Percentiles rank a stretch among this genome's conserved stretches.
Conservation (phyloP, 2,888 invertebrate genomes). For the Omphaloscelis lunosa region DNA sequence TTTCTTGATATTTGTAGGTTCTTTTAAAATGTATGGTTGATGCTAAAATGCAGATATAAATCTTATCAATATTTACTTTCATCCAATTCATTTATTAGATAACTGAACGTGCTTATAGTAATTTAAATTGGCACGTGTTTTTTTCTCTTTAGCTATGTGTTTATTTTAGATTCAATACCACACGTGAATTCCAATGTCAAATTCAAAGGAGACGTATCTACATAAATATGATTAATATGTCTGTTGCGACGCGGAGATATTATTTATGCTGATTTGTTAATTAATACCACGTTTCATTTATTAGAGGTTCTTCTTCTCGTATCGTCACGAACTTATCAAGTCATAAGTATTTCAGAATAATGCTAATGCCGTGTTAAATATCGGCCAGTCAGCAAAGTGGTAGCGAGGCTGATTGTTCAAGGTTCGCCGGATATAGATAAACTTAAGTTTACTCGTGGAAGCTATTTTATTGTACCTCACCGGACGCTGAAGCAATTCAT, state of each 20-base stretch:
- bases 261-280: conserved; percentile 51
- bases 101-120: conserved; percentile 39
- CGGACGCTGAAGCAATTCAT: not conserved
- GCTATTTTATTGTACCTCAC: not conserved
- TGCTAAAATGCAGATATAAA: conserved; percentile 7
- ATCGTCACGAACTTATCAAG: conserved; percentile 32
- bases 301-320: not conserved
- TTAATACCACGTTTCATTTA: conserved; percentile 42
- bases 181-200: conserved; percentile 63
- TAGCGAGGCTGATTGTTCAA: not conserved
- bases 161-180: conserved; percentile 47
- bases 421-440: not conserved
- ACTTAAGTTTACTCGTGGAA: not conserved
- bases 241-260: conserved; percentile 47
- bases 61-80: conserved; percentile 32
- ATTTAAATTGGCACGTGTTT: conserved; percentile 51
- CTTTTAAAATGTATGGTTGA: conserved; percentile 7
- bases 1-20: conserved; percentile 30
- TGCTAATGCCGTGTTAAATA: not conserved
- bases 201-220: conserved; percentile 30
- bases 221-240: conserved; percentile 45
- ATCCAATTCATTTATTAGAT: conserved; percentile 9
- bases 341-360: not conserved
- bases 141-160: conserved; percentile 32
- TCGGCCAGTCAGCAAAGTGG: not conserved